phyloP scores from a whole-genome alignment of 2,113 vertebrate species.

The Onychostruthus taczanowskii region DNA sequence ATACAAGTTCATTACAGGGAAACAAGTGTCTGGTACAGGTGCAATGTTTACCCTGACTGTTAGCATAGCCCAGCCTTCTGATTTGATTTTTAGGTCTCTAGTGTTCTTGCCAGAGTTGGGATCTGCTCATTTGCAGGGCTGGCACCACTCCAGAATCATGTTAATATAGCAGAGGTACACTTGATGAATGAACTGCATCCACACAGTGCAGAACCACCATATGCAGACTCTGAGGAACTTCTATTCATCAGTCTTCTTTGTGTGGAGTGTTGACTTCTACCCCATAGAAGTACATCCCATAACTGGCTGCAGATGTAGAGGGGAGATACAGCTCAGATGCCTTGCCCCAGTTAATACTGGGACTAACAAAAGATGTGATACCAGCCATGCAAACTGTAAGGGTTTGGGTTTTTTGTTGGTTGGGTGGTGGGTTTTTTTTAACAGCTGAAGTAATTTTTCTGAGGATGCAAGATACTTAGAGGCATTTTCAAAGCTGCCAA shows the following conservation, averaged over 20 bases:
- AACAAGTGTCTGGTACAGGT: not conserved
- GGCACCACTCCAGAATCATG: not conserved
- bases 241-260: not conserved
- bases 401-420: not conserved
- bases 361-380: not conserved
- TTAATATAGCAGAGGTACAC: not conserved
- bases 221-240: not conserved
- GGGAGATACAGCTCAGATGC: not conserved
- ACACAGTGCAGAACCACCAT: not conserved
- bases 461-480: not conserved
- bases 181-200: not conserved
- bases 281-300: not conserved
- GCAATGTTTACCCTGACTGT: not conserved
- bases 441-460: not conserved
- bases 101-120: not conserved
- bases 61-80: conserved; percentile 18
- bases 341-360: not conserved
- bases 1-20: not conserved
- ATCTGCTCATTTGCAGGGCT: not conserved
- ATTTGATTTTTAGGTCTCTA: not conserved
- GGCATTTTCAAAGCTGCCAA: conserved; percentile 48
- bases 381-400: not conserved
- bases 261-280: not conserved
- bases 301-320: not conserved
- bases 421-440: not conserved